phyloP scores from a whole-genome alignment of 2,113 vertebrate species.

The Alligator sinensis region DNA sequence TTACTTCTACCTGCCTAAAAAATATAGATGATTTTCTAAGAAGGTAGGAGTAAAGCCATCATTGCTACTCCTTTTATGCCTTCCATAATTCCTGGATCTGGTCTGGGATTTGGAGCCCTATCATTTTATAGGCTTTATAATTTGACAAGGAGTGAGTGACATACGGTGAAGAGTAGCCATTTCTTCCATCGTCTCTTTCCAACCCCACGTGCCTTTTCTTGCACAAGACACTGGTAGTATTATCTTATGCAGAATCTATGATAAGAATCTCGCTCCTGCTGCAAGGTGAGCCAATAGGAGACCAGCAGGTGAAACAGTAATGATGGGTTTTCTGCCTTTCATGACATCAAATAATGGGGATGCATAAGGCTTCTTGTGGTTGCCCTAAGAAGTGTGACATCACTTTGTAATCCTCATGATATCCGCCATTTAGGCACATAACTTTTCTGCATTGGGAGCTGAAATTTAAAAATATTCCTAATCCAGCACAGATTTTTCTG shows the following conservation, averaged over 20 bases:
- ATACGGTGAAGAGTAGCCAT: background rate
- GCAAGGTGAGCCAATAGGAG: constrained; percentile 11
- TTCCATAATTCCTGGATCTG: background rate
- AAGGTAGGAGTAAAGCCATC: background rate
- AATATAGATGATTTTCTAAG: background rate
- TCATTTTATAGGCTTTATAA: background rate
- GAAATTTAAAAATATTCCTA: constrained; percentile 4
- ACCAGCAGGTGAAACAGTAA: constrained; percentile 42
- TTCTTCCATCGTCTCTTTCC: background rate
- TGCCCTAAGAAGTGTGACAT: background rate
- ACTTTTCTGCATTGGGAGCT: constrained; percentile 41
- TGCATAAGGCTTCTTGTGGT: constrained; percentile 23
- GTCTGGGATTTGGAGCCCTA: background rate
- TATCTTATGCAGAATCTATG: constrained; percentile 28
- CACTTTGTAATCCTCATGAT: constrained; percentile 37
- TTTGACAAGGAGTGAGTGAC: background rate
- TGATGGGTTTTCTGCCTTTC: background rate
- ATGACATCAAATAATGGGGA: background rate
- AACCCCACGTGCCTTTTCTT: constrained; percentile 32
- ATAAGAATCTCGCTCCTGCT: constrained; percentile 3
- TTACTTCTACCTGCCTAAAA: background rate
- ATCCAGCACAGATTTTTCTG: background rate
- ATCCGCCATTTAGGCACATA: constrained; percentile 43
- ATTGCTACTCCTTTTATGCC: background rate
- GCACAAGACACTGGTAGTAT: background rate